A percentile compares a stretch with the other conserved stretches of the same genome.
Evolutionary conservation across 2,888 invertebrate species (phyloP).

Genomic region (Lepidocyrtoides sp.): DNA sequence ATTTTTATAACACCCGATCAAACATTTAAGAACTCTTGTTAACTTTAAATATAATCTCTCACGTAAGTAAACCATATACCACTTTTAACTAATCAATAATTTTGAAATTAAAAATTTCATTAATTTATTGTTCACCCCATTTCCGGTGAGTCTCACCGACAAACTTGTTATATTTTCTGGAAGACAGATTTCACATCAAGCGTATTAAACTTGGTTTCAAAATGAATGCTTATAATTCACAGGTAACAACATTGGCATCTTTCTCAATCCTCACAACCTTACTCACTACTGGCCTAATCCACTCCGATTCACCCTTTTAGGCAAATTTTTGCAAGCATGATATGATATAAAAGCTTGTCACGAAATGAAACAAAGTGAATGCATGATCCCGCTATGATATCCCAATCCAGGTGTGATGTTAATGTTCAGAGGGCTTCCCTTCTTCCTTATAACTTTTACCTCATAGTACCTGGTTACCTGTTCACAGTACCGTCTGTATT

Average conservation of each 20-base stretch:
- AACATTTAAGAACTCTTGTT: no score
- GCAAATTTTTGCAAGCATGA: neutral
- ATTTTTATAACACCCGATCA: no score
- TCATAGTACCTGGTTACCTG: no score
- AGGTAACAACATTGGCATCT: neutral
- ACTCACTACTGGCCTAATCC: constrained; percentile 10
- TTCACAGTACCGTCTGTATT: neutral
- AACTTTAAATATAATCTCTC: neutral
- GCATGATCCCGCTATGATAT: constrained; percentile 79
- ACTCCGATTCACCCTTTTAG: neutral
- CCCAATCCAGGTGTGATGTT: constrained; percentile 77
- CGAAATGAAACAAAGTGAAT: constrained; percentile 73
- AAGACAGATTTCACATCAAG: no score
- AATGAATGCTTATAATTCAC: no score
- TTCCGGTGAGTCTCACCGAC: no score
- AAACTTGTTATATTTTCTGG: no score
- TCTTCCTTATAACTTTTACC: no score
- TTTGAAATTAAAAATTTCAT: no score
- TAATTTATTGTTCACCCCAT: neutral
- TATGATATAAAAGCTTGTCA: constrained; percentile 58
- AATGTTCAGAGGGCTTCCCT: neutral
- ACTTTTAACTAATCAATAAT: no score
- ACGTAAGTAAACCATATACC: neutral
- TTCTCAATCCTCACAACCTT: neutral
- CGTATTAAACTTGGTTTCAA: no score